phyloP scores from a whole-genome alignment of 92 coral and sea anemone species.

The Heliopora coerulea region DNA sequence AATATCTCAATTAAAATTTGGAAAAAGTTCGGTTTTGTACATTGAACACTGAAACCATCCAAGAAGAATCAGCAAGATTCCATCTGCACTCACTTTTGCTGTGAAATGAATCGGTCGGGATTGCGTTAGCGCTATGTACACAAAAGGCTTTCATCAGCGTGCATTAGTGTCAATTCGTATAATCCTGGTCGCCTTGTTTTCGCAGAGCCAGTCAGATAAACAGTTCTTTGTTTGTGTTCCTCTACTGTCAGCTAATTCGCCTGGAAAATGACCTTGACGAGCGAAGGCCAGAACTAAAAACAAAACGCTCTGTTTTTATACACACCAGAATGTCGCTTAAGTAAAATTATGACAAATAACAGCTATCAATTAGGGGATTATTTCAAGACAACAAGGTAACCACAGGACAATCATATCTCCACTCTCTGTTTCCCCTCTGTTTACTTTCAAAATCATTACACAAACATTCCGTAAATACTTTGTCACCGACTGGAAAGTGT shows the following conservation, averaged over 20 bases:
- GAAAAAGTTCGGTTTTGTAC: no score
- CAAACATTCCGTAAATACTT: constrained; percentile 40
- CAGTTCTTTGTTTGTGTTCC: constrained; percentile 26
- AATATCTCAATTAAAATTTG: no score
- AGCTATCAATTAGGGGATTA: constrained; percentile 8
- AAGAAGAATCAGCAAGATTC: no score
- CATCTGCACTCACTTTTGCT: no score
- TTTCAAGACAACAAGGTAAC: neutral
- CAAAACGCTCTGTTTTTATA: neutral
- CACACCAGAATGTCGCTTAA: constrained; percentile 3
- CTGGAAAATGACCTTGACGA: constrained; percentile 25
- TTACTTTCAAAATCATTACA: constrained; percentile 19
- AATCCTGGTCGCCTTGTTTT: constrained; percentile 20
- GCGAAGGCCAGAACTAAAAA: constrained; percentile 19
- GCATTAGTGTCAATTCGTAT: no score
- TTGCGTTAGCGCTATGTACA: no score
- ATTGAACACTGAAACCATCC: no score
- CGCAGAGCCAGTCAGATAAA: constrained; percentile 27
- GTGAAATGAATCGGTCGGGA: no score
- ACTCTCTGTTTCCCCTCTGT: constrained; percentile 12
- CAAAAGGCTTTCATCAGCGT: no score
- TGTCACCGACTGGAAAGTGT: constrained; percentile 19
- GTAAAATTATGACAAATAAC: constrained; percentile 21
- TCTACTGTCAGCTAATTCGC: neutral
- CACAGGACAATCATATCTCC: neutral